Evolutionary conservation across 30 jellyfish, hydroid and myxozoan genomes (phyloP).

Genomic region (Aurelia sp.): DNA sequence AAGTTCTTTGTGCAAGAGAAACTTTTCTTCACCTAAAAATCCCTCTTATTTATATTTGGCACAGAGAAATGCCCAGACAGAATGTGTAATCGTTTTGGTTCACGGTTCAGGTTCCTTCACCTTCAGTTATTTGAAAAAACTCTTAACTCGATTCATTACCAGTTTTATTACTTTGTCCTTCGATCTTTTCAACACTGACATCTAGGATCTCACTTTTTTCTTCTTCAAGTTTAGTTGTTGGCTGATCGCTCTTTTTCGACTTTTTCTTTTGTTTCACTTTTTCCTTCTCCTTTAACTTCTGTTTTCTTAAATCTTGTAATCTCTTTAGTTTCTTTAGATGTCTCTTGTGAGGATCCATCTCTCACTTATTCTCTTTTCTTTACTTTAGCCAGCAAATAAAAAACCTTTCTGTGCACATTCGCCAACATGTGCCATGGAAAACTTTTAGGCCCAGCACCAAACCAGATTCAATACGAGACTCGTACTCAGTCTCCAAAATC

Average conservation of each 20-base stretch:
- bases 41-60: too few species aligned
- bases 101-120: too few species aligned
- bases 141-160: too few species aligned
- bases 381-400: too few species aligned
- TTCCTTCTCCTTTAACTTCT: constrained; percentile 56
- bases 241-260: not conserved
- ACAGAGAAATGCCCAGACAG: too few species aligned
- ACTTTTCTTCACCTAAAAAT: too few species aligned
- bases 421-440: not conserved
- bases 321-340: constrained; percentile 79
- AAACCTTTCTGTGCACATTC: not conserved
- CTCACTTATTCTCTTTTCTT: not conserved
- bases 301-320: constrained; percentile 69
- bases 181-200: not conserved
- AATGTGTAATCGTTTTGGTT: too few species aligned
- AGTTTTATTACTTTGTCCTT: too few species aligned
- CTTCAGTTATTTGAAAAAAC: too few species aligned
- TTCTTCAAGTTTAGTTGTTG: constrained; percentile 3
- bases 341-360: constrained; percentile 79
- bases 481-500: not conserved
- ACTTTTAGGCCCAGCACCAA: not conserved
- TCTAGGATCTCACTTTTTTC: not conserved
- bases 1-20: too few species aligned
- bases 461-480: not conserved
- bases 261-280: not conserved